Evolutionary conservation across 1,140 invertebrate species (phyloP).

Genomic region (Drosophila sulfurigaster): DNA sequence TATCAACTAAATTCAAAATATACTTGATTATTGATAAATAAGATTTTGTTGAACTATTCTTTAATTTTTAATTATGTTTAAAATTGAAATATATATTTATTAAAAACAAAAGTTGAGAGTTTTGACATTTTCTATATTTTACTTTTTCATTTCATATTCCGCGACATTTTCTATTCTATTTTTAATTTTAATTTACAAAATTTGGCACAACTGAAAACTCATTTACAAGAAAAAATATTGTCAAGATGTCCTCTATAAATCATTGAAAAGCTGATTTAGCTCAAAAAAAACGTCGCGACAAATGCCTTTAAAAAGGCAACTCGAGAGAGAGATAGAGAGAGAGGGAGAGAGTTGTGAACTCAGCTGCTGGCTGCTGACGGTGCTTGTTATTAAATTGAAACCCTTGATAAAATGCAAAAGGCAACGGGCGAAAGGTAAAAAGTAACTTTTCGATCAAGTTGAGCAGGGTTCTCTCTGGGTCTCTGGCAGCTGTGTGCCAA

Average conservation of each 20-base stretch:
- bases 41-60: too few relatives aligned
- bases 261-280: neutral
- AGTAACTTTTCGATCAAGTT: constrained; percentile 79
- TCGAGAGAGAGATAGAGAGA: too few relatives aligned
- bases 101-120: too few relatives aligned
- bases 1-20: too few relatives aligned
- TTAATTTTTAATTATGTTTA: too few relatives aligned
- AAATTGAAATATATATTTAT: too few relatives aligned
- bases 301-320: neutral
- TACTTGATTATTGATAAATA: too few relatives aligned
- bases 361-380: constrained; percentile 35
- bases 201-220: neutral
- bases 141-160: too few relatives aligned
- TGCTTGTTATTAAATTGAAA: constrained; percentile 54
- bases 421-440: constrained; percentile 46
- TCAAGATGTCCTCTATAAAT: neutral
- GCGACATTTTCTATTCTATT: too few relatives aligned
- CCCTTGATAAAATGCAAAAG: constrained; percentile 54
- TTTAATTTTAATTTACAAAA: neutral
- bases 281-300: neutral
- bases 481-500: constrained; percentile 30
- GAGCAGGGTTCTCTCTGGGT: constrained; percentile 57
- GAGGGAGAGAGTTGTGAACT: constrained; percentile 2
- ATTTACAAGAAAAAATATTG: neutral
- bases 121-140: too few relatives aligned